Evolutionary conservation across 2,113 vertebrate species (phyloP).

Genomic region (Nerophis lumbriciformis): DNA sequence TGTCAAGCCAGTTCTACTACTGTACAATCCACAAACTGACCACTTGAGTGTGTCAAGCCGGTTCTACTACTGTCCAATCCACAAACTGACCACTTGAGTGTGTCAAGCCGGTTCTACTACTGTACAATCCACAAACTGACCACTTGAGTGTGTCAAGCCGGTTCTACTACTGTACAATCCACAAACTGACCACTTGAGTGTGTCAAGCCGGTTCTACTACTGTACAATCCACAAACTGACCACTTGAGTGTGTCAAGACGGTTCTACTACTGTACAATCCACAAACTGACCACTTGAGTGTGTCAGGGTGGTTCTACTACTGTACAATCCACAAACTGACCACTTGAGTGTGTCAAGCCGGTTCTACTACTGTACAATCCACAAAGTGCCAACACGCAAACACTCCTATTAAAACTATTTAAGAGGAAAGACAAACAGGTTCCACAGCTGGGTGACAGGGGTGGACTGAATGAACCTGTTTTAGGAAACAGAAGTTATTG

Average conservation of each 20-base stretch:
- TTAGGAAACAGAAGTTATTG: conserved; percentile 26
- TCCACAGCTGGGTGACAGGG: conserved; percentile 34
- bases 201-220: neutral
- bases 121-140: neutral
- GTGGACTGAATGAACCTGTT: conserved; percentile 25
- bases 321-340: neutral
- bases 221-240: neutral
- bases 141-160: neutral
- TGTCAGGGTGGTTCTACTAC: neutral
- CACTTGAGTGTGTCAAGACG: neutral
- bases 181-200: neutral
- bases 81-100: neutral
- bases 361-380: neutral
- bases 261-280: neutral
- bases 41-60: neutral
- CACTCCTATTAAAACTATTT: neutral
- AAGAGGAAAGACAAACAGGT: conserved; percentile 1
- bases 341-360: neutral
- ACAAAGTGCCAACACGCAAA: neutral
- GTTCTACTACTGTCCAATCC: neutral
- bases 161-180: neutral
- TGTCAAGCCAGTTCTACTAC: neutral
- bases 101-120: neutral
- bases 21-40: neutral
- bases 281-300: neutral